A percentile compares a stretch with the other conserved stretches of the same genome.
Conservation (phyloP, 2,888 invertebrate species). For the Limnephilus marmoratus region DNA sequence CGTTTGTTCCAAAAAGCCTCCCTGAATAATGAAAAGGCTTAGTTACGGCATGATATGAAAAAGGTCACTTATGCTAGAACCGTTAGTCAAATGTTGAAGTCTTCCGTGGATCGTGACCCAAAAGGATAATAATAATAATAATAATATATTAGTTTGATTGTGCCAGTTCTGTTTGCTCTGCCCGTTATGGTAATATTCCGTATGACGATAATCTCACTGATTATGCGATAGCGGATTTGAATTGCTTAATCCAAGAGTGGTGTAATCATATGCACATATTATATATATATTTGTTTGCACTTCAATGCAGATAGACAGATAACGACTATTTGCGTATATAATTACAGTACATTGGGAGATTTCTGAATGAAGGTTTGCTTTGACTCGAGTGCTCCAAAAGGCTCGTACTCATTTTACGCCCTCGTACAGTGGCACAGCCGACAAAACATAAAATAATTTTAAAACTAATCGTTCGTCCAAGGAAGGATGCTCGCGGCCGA, state of each 20-base stretch:
- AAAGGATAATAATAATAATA: not conserved
- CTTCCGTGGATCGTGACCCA: not conserved
- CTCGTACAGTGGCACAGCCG: too few relatives aligned
- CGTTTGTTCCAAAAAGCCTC: not conserved
- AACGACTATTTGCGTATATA: not conserved
- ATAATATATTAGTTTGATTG: not conserved
- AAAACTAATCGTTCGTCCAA: too few relatives aligned
- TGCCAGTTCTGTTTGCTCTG: not conserved
- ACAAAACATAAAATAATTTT: too few relatives aligned
- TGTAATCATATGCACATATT: constrained; percentile 22
- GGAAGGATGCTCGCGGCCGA: too few relatives aligned
- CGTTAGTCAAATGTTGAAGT: too few relatives aligned
- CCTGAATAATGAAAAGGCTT: not conserved
- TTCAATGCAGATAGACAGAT: not conserved
- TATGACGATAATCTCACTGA: not conserved
- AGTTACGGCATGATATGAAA: not conserved
- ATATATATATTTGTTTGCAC: constrained; percentile 7
- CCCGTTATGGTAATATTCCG: not conserved
- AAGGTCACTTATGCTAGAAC: too few relatives aligned
- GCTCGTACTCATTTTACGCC: too few relatives aligned
- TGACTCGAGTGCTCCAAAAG: not conserved
- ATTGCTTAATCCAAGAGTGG: constrained; percentile 14
- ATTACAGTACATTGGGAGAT: not conserved
- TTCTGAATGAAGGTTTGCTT: not conserved
- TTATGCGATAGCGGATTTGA: constrained; percentile 5